Evolutionary conservation across 2,888 invertebrate genomes (phyloP).

Genomic region (Stenchaetothrips biformis): DNA sequence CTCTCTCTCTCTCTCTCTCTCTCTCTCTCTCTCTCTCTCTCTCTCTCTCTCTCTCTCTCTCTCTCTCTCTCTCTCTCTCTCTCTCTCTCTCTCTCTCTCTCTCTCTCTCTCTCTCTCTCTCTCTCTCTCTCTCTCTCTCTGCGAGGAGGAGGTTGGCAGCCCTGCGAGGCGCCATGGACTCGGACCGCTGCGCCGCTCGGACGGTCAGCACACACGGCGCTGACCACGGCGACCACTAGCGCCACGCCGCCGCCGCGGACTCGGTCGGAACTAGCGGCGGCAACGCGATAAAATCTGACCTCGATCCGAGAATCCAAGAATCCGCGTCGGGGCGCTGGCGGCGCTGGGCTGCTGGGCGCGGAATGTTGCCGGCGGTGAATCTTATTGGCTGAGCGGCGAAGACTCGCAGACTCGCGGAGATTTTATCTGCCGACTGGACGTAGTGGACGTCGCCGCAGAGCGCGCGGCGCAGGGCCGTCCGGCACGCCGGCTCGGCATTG

Average conservation of each 20-base stretch:
- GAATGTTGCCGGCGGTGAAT: slow-evolving; percentile 22
- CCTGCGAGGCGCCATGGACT: not conserved
- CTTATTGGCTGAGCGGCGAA: not conserved
- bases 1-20: not conserved
- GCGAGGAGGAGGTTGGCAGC: not conserved
- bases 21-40: not conserved
- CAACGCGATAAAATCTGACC: not conserved
- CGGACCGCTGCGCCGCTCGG: not conserved
- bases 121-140: not conserved
- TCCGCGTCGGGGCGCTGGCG: no score
- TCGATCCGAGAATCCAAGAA: not conserved
- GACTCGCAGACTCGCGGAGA: not conserved
- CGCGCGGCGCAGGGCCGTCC: not conserved
- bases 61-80: not conserved
- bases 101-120: not conserved
- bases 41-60: not conserved
- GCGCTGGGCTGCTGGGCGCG: no score
- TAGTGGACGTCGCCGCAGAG: not conserved
- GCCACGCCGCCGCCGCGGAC: no score
- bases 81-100: not conserved
- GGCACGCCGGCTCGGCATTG: not conserved
- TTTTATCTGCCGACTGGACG: not conserved
- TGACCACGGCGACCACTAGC: no score
- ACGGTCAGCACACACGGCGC: not conserved
- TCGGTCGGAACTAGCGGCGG: not conserved